Evolutionary conservation across 2,888 invertebrate genomes (phyloP).

Genomic region (Tenthredo mesomela): DNA sequence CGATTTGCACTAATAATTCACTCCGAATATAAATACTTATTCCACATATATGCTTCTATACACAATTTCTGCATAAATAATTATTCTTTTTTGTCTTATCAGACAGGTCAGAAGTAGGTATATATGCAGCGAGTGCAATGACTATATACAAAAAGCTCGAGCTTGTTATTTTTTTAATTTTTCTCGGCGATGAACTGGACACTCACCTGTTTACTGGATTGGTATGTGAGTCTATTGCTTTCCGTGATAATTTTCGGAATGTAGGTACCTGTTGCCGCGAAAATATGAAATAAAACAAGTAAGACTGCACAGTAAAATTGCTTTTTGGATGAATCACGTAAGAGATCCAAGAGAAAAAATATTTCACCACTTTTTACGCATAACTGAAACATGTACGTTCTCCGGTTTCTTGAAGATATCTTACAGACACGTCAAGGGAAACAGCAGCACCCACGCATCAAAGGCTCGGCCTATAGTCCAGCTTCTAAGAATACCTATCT

Average conservation of each 20-base stretch:
- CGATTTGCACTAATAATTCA: conserved; percentile 37
- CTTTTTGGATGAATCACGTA: background rate
- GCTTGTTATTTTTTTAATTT: background rate
- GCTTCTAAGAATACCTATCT: background rate
- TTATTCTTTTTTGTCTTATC: background rate
- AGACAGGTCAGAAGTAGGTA: background rate
- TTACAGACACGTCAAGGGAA: conserved; percentile 23
- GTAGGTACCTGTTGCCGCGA: background rate
- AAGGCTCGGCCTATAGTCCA: background rate
- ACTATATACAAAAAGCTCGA: background rate
- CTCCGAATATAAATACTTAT: background rate
- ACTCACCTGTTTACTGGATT: background rate
- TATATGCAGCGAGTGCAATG: background rate
- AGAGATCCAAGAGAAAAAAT: background rate
- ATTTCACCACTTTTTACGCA: background rate
- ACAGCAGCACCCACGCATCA: conserved; percentile 13
- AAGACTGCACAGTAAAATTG: background rate
- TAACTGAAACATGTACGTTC: conserved; percentile 11
- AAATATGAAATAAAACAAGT: background rate
- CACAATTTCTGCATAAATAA: background rate
- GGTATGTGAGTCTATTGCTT: background rate
- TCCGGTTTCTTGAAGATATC: conserved; percentile 5
- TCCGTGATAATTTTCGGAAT: background rate
- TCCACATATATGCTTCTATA: background rate
- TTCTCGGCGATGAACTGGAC: background rate